Conservation (phyloP, 1,140 invertebrate species). For the Calephelis nemesis region DNA sequence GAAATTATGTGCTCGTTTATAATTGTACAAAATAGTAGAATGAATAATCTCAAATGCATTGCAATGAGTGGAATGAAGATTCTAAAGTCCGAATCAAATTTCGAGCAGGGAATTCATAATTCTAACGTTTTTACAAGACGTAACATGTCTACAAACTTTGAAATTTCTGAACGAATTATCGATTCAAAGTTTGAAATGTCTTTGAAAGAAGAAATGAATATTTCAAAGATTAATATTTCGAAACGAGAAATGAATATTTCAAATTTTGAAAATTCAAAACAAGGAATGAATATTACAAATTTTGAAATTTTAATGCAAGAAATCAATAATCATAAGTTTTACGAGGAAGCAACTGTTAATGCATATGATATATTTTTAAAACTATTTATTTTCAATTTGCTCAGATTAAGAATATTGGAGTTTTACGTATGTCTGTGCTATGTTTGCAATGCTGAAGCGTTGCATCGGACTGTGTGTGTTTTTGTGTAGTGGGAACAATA, state of each 20-base stretch:
- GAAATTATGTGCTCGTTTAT: not conserved
- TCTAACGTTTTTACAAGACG: not conserved
- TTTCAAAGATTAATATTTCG: not conserved
- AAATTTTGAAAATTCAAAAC: not conserved
- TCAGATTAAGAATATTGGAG: constrained; percentile 11
- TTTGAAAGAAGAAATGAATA: not conserved
- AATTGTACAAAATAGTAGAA: constrained; percentile 1
- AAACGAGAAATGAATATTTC: not conserved
- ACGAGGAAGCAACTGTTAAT: not conserved
- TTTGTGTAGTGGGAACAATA: constrained; percentile 15
- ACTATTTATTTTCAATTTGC: constrained; percentile 7
- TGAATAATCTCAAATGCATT: not conserved
- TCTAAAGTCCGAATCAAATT: not conserved
- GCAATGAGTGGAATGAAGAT: not conserved
- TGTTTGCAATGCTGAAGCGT: not conserved
- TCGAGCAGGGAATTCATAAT: not conserved
- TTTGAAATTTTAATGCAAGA: not conserved
- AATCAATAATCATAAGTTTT: not conserved
- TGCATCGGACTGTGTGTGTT: constrained; percentile 10
- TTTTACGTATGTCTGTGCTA: not conserved
- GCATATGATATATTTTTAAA: not conserved
- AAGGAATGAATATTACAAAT: not conserved
- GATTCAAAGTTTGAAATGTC: not conserved
- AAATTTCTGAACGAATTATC: not conserved
- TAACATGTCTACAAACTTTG: not conserved